These are phyloP conservation scores for Spinus olivaceus DNA, from an alignment of 2,797 vertebrate genomes.

Conservation along the genomic window DNA sequence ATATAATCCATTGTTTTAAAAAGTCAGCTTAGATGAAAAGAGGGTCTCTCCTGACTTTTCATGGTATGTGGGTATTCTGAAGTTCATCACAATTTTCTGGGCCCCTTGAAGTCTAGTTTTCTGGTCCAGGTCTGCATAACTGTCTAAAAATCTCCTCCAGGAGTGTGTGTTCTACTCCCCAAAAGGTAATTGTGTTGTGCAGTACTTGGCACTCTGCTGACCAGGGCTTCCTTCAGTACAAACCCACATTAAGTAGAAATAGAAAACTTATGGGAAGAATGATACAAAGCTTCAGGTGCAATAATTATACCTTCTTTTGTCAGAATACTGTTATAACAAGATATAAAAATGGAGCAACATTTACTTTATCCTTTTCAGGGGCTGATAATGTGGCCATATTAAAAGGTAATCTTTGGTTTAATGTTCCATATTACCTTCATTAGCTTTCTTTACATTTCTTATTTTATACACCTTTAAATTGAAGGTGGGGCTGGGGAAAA, in stretches of 20 bases:
- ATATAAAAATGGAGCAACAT: slow-evolving; percentile 2
- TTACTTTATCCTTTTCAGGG: background rate
- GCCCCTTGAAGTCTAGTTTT: background rate
- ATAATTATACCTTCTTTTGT: background rate
- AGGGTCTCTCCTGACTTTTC: background rate
- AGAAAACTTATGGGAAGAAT: background rate
- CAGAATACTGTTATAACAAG: background rate
- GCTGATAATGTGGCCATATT: background rate
- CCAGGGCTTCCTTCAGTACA: background rate
- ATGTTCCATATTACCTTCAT: background rate
- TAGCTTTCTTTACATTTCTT: background rate
- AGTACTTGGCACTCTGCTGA: background rate
- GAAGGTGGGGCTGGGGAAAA: background rate
- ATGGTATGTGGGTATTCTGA: background rate
- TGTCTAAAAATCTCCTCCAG: background rate
- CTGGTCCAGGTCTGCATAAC: background rate
- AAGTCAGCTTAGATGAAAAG: background rate
- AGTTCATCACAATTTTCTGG: background rate
- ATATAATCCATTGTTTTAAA: background rate
- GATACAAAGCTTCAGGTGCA: background rate
- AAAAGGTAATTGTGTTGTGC: background rate
- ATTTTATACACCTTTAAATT: slow-evolving; percentile 5
- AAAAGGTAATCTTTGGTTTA: background rate
- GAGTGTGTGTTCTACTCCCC: fast-evolving
- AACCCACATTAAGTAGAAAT: background rate